Evolutionary conservation across 1,140 invertebrate genomes (phyloP), one percentile per base, ranked within the genome.

Genomic region (Drosophila mayri): DNA sequence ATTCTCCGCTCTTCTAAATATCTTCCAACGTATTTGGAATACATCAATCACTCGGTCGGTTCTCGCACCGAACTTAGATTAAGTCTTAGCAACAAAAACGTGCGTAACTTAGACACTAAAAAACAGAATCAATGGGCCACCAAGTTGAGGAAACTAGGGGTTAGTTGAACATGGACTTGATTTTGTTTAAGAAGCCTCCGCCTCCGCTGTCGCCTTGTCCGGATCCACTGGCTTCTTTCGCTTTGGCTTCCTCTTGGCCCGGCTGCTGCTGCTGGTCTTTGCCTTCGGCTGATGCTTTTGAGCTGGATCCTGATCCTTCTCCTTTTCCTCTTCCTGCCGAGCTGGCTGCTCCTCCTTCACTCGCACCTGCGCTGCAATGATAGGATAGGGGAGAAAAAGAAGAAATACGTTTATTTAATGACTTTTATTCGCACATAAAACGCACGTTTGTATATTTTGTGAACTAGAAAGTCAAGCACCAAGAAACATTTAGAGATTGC

Each of bases 141-240:
- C 57, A 59, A 68, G 44, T 76, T 35, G 43, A 41, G 14, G 22
- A 9, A 28, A 49, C 22, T n/a, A 0, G 25, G 47, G 47, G 4
- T 76, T 59, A 90, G 66, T 81, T 84, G 76, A 91, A 91, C 66
- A 91, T 79, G 46, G 90, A 90, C 61, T 91, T 91, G 72, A 91
- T 76, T 76, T 84, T 91, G 59, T 70, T 87, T 55, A 91, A 37
- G 71, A 92, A 85, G 65, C 82, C 80, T 73, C 73, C 71, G 40
- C 76, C 47, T 73, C 74, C 67, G 47, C 76, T 41, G 62, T 60
- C 58, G 63, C 50, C 47, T 77, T 52, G 62, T 43, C 59, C 32
- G 44, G 61, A 44, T 67, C 32, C 62, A 4, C 50, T 40, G 41
- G 12, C 37, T 30, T 57, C 32, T 61, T 59, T 77, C 40, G 54